Percentiles rank a stretch among this genome's conserved stretches.
phyloP scores from a whole-genome alignment of 1,140 invertebrate species.

The Trichoplusia ni region DNA sequence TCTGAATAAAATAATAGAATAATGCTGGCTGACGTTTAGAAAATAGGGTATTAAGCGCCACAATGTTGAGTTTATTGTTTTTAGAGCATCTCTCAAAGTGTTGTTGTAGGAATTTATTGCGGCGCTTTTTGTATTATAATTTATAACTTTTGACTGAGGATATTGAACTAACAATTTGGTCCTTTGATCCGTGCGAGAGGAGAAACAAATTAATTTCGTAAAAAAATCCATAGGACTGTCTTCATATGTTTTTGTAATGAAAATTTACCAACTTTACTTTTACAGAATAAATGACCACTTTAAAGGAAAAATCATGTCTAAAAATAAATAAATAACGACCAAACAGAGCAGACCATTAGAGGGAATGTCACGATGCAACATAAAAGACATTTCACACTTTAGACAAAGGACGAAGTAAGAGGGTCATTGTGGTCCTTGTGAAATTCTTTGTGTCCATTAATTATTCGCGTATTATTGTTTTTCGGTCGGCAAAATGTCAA shows the following conservation, averaged over 20 bases:
- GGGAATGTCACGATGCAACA: not conserved
- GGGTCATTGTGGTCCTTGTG: slow-evolving; percentile 8
- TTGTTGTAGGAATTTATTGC: too few relatives aligned
- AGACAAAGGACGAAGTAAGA: slow-evolving; percentile 4
- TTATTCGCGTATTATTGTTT: slow-evolving; percentile 27
- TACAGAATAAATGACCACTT: too few relatives aligned
- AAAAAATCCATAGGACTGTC: too few relatives aligned
- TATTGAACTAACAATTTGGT: too few relatives aligned
- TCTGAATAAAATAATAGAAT: slow-evolving; percentile 7
- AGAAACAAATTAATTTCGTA: too few relatives aligned
- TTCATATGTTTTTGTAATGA: too few relatives aligned
- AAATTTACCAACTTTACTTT: too few relatives aligned
- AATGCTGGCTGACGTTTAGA: slow-evolving; percentile 15
- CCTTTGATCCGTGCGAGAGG: too few relatives aligned
- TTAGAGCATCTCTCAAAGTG: too few relatives aligned
- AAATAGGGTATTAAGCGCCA: not conserved
- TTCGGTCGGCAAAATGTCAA: not conserved
- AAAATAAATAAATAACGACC: not conserved
- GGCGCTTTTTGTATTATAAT: too few relatives aligned
- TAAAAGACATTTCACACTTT: not conserved
- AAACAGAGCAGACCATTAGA: not conserved
- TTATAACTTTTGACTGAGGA: too few relatives aligned
- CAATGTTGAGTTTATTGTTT: not conserved
- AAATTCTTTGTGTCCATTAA: slow-evolving; percentile 23
- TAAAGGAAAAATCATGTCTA: not conserved